Evolutionary conservation across 2,113 vertebrate species (phyloP).

Genomic region (Clarias gariepinus): DNA sequence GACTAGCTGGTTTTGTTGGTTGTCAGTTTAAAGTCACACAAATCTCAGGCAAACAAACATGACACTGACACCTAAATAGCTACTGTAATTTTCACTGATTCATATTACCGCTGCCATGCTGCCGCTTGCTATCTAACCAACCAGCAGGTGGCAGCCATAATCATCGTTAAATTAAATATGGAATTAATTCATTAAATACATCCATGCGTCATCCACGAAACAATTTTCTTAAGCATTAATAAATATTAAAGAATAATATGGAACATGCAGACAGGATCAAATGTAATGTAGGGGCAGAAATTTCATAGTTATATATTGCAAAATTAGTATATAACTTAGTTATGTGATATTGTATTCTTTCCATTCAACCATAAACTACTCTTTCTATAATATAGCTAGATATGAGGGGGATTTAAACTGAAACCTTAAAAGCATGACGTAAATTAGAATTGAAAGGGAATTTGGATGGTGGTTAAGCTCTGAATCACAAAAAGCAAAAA

Average conservation of each 20-base stretch:
- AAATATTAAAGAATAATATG: background rate
- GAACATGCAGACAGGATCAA: background rate
- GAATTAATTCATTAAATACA: background rate
- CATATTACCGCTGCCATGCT: conserved; percentile 8
- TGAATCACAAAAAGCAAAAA: background rate
- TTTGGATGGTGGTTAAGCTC: background rate
- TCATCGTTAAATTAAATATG: background rate
- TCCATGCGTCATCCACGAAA: too few relatives aligned
- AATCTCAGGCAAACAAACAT: conserved; percentile 37
- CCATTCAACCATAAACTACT: background rate
- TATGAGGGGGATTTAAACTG: background rate
- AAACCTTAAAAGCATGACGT: background rate
- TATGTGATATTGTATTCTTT: background rate
- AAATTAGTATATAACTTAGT: too few relatives aligned
- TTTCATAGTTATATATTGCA: background rate
- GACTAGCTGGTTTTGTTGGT: conserved; percentile 59
- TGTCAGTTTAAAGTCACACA: conserved; percentile 35
- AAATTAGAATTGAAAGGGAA: background rate
- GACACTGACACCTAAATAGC: conserved; percentile 28
- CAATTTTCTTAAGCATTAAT: background rate
- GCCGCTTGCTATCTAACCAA: background rate
- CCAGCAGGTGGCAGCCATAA: conserved; percentile 37
- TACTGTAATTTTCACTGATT: conserved; percentile 28
- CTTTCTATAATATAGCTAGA: background rate
- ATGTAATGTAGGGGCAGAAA: background rate